Conservation (phyloP, 2,113 vertebrate species). For the Nycticorax nycticorax region DNA sequence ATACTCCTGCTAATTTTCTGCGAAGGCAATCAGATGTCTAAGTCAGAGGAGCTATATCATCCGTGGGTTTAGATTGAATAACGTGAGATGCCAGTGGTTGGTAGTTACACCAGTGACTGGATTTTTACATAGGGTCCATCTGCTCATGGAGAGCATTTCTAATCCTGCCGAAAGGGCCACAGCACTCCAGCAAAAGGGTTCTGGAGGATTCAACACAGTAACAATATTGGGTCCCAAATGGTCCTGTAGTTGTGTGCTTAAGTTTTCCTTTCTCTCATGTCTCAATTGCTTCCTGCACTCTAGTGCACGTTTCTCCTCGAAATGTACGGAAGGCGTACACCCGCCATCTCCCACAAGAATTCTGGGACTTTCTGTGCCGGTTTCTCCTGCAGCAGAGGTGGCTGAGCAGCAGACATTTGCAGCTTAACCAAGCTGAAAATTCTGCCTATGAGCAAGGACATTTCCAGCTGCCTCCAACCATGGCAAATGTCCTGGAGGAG, state of each 20-base stretch:
- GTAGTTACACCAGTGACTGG: not conserved
- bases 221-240: not conserved
- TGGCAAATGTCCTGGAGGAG: not conserved
- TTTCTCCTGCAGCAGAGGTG: not conserved
- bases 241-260: not conserved
- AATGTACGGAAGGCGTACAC: not conserved
- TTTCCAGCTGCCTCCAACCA: not conserved
- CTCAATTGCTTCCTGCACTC: not conserved
- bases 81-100: not conserved
- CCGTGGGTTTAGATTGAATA: not conserved
- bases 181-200: not conserved
- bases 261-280: not conserved
- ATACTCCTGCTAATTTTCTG: not conserved
- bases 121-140: not conserved
- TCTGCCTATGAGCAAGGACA: not conserved
- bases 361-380: not conserved
- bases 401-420: not conserved
- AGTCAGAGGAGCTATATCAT: not conserved
- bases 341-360: not conserved
- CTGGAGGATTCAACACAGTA: not conserved
- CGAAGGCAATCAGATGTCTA: not conserved
- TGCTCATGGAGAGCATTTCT: not conserved
- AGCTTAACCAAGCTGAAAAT: not conserved
- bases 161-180: not conserved
- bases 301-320: rapidly evolving